phyloP scores from a whole-genome alignment of 2,113 vertebrate species.

The Leucoraja erinaceus region DNA sequence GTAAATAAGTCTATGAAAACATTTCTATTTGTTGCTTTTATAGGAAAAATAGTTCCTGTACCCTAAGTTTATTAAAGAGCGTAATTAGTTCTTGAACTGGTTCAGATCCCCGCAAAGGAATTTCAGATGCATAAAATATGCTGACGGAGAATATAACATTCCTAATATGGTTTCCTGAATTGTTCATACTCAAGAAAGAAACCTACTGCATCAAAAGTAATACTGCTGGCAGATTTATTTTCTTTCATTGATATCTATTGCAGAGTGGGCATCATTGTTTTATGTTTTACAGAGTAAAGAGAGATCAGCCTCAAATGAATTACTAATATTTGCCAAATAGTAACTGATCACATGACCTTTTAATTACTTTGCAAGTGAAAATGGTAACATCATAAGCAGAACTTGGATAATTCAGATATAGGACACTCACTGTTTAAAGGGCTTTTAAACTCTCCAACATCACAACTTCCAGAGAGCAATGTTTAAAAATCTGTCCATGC shows the following conservation, averaged over 20 bases:
- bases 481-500: background rate
- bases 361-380: background rate
- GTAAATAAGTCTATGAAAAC: conserved; percentile 12
- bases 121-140: conserved; percentile 15
- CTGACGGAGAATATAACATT: background rate
- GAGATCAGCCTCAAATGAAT: background rate
- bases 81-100: background rate
- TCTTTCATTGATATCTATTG: background rate
- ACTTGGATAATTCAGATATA: background rate
- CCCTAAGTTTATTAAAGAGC: background rate
- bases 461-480: background rate
- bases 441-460: background rate
- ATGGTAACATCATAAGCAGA: background rate
- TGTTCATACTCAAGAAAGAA: background rate
- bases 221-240: background rate
- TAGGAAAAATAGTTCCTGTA: background rate
- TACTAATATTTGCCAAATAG: background rate
- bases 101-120: background rate
- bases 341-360: too few relatives aligned
- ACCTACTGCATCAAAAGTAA: background rate
- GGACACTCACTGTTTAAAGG: background rate
- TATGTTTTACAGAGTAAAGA: background rate
- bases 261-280: background rate
- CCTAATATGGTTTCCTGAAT: background rate
- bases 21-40: conserved; percentile 15